Evolutionary conservation across 1,140 invertebrate genomes (phyloP).

Genomic region (Metaphire vulgaris): DNA sequence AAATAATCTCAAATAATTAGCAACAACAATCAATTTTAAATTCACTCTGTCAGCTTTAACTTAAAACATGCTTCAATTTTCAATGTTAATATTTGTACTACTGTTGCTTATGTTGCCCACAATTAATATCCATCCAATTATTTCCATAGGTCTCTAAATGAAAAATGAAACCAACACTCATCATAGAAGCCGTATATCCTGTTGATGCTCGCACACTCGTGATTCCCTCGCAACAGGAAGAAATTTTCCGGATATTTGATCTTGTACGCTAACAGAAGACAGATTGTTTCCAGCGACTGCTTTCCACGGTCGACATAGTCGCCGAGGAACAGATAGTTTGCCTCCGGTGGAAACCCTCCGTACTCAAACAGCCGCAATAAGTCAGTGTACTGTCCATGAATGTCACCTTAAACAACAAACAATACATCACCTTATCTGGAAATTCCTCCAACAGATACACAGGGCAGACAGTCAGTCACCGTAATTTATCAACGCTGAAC

Average conservation of each 20-base stretch:
- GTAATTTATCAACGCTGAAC: too few species aligned
- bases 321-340: conserved; percentile 60
- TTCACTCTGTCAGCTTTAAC: too few species aligned
- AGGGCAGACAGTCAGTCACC: too few species aligned
- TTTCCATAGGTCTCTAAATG: background rate
- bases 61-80: too few species aligned
- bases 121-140: background rate
- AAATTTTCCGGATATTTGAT: conserved; percentile 60
- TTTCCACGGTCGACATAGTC: conserved; percentile 59
- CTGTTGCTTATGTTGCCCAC: background rate
- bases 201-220: too few species aligned
- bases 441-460: too few species aligned
- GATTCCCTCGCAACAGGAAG: conserved; percentile 61
- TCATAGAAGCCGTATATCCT: conserved; percentile 59
- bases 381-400: conserved; percentile 59
- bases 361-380: conserved; percentile 57
- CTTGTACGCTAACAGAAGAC: conserved; percentile 57
- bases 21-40: too few species aligned
- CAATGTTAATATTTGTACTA: too few species aligned
- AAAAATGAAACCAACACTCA: conserved; percentile 44
- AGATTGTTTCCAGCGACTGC: too few species aligned
- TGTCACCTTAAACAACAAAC: too few species aligned
- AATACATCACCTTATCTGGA: too few species aligned
- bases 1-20: too few species aligned
- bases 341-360: conserved; percentile 58